Base-by-base conservation (phyloP, 2,888 invertebrate species). In the Microctonus hyperodae region DNA sequence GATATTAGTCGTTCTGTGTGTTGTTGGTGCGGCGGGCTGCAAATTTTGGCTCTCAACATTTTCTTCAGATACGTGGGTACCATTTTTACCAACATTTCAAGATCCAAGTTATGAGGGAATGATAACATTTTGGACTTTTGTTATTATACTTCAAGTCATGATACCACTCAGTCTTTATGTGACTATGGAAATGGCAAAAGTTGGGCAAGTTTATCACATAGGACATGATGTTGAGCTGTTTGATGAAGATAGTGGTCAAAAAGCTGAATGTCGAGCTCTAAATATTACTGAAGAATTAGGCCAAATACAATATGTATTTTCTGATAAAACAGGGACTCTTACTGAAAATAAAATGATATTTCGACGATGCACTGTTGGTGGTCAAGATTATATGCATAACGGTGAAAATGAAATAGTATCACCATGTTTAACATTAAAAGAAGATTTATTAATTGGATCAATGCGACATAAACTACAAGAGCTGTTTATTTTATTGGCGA, bases 271-370 rank as follows among this genome's bases (percentile, higher is more conserved):
- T 83, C 90, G 97, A 48, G 97, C 97, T 50, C 88, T 97, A 80
- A 98, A 98, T 83, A 97, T 98, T 72, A 96, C 97, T 0, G 98
- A 98, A 84, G 98, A 98, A 85, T 88, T 98, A 75, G 98, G 98
- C 1, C 98, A 98, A 86, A 88, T 94, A 58, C 92, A 95, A 79
- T 97, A 98, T 80, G 89, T 98, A 72, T 98, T 98, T 85, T 96
- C 95, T 10, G 98, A 98, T 84, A 98, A 98, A 86, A 98, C 98
- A 0, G 98, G 98, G 6, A 98, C 98, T 1, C 86, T 98, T 65
- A 98, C 98, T 0, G 97, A 98, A 85, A 98, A 98, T 84, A 92
- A 95, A 84, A 98, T 98, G 98, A 89, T 97, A 79, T 98, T 98
- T 85, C 90, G 95, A 65, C 88, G 94, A 58, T 98, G 97, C 81